These are phyloP conservation scores for Diloba caeruleocephala DNA, from an alignment of 2,888 invertebrate species.

Conservation along the genomic window DNA sequence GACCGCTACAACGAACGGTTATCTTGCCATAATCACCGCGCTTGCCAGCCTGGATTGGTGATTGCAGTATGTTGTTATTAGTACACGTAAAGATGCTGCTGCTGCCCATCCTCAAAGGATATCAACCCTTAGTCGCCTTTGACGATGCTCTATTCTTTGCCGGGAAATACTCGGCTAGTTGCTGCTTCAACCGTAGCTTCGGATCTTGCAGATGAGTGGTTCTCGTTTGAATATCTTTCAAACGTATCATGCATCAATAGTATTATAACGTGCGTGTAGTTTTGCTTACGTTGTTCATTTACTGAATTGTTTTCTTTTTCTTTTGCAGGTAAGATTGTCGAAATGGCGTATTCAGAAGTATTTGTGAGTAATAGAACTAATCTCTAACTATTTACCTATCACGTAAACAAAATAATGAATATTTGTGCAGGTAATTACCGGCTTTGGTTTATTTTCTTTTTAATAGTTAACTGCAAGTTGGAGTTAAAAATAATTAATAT, in stretches of 20 bases:
- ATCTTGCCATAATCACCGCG: too few relatives aligned
- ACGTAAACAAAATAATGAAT: slow-evolving; percentile 37
- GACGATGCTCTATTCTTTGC: too few relatives aligned
- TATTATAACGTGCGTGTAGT: background rate
- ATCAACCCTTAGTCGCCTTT: too few relatives aligned
- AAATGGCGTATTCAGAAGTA: slow-evolving; percentile 13
- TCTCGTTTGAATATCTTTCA: too few relatives aligned
- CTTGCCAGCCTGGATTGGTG: too few relatives aligned
- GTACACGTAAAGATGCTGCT: too few relatives aligned
- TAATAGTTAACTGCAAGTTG: slow-evolving; percentile 23
- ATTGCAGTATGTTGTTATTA: too few relatives aligned
- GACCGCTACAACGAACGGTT: too few relatives aligned
- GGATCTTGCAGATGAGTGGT: too few relatives aligned
- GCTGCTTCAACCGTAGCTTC: too few relatives aligned
- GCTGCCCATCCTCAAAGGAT: too few relatives aligned
- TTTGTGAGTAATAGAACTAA: slow-evolving; percentile 30
- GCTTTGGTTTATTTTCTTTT: slow-evolving; percentile 29
- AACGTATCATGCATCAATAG: slow-evolving; percentile 1
- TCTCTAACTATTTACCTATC: slow-evolving; percentile 4
- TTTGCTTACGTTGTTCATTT: background rate
- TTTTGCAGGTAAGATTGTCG: slow-evolving; percentile 44
- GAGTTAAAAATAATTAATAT: slow-evolving; percentile 22
- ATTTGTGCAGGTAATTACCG: slow-evolving; percentile 14
- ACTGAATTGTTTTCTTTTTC: slow-evolving; percentile 13
- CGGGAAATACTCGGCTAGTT: too few relatives aligned